Base-by-base conservation (phyloP, 2,888 invertebrate genomes). In the Ectobius pallidus region DNA sequence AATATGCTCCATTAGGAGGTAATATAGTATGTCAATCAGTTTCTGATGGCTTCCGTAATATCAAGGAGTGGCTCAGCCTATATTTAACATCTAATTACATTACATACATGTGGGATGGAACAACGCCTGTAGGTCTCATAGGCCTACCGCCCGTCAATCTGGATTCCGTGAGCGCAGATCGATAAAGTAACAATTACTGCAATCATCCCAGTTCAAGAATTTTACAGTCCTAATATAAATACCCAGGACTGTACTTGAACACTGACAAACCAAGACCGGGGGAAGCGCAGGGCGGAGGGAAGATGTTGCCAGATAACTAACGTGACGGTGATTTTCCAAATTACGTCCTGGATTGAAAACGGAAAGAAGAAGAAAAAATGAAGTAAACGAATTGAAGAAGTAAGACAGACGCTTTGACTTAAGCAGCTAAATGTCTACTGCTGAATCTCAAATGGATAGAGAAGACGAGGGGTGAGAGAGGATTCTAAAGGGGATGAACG, bases 271-370 rank as follows among this genome's bases (percentile, higher is more conserved):
- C 58, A 4, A 4, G 58, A 30, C n/a, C 1, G 58, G 2, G 58
- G 58, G 9, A 14, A 30, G n/a, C n/a, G n/a, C 16, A 30, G 1
- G 25, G 14, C 61, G 58, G 25, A 25, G 14, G 34, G 32, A 22
- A 32, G 14, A 4, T 7, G 27, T 30, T 20, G 27, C 30, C 30
- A 70, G 62, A 46, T 39, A 39, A 34, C 34, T 62, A 72, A 72
- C 68, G 72, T 68, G 68, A 58, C 49, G 52, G 68, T 69, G 72
- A 72, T 72, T 69, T 69, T 61, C 70, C 58, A 70, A 73, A 73
- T 73, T 70, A 73, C 65, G 70, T 65, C 70, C 65, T 58, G 67
- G 67, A 73, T 73, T 70, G 71, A 70, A 73, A 68, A 70, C 58
- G 32, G 49, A 73, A 70, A 61, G 62, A 34, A 58, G 62, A 55